These are phyloP conservation scores for Habrosyne pyritoides DNA, from an alignment of 2,888 invertebrate species.

Conservation along the genomic window DNA sequence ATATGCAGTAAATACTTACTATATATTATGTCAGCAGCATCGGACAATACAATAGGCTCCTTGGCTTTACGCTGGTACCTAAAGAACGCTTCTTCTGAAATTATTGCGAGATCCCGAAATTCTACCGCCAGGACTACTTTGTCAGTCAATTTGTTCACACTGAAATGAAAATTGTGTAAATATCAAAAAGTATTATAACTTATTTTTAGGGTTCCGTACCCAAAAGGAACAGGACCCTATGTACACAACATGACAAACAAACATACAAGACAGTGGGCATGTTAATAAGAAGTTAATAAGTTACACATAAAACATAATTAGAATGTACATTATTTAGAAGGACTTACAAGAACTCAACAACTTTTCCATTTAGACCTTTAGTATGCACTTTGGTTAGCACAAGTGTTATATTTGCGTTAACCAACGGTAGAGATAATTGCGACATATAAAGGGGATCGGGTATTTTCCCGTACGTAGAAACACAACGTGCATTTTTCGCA, in stretches of 20 bases:
- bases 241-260: no score
- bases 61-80: constrained; percentile 36
- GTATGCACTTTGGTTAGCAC: background rate
- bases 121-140: constrained; percentile 13
- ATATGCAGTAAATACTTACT: constrained; percentile 38
- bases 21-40: constrained; percentile 25
- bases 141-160: constrained; percentile 13
- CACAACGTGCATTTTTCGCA: constrained; percentile 11
- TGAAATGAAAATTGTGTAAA: constrained; percentile 1
- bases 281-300: no score
- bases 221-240: no score
- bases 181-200: no score
- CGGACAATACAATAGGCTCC: constrained; percentile 36
- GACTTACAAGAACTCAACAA: constrained; percentile 9
- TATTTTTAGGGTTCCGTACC: no score
- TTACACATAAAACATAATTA: no score
- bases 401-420: background rate
- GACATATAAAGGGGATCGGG: constrained; percentile 13
- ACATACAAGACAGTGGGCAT: no score
- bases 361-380: constrained; percentile 12
- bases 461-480: constrained; percentile 11
- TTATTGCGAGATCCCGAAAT: background rate
- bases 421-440: constrained; percentile 3
- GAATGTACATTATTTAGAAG: no score
- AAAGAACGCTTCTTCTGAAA: constrained; percentile 10